phyloP scores from a whole-genome alignment of 2,888 invertebrate genomes.

The Drosophila gaucha region DNA sequence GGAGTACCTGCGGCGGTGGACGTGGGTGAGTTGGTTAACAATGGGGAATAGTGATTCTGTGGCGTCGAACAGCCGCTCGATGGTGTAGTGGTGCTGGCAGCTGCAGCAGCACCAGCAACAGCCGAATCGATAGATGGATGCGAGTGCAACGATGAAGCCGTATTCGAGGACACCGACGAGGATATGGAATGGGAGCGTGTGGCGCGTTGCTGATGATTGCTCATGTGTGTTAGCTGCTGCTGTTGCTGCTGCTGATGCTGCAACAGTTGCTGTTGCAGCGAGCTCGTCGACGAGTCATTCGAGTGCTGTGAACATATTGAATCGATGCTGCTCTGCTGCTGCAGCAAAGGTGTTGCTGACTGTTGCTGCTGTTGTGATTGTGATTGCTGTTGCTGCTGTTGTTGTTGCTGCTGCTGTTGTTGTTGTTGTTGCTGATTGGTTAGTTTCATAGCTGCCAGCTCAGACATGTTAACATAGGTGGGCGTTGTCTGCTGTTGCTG shows the following conservation, averaged over 20 bases:
- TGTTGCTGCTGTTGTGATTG: slow-evolving; percentile 21
- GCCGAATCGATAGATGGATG: slow-evolving; percentile 83
- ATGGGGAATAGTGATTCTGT: slow-evolving; percentile 84
- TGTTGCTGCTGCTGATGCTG: slow-evolving; percentile 49
- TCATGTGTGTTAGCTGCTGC: slow-evolving; percentile 43
- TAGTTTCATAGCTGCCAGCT: slow-evolving; percentile 91
- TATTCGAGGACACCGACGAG: slow-evolving; percentile 79
- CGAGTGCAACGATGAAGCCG: slow-evolving; percentile 82
- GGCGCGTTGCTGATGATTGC: slow-evolving; percentile 55
- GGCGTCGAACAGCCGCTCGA: slow-evolving; percentile 84
- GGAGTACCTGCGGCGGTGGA: slow-evolving; percentile 82
- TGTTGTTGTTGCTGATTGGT: slow-evolving; percentile 85
- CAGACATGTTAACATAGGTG: slow-evolving; percentile 96
- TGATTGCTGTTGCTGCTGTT: slow-evolving; percentile 44
- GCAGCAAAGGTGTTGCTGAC: slow-evolving; percentile 79
- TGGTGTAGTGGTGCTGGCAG: slow-evolving; percentile 73
- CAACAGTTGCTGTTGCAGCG: slow-evolving; percentile 66
- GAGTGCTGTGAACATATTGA: slow-evolving; percentile 83
- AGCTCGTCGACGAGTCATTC: slow-evolving; percentile 78
- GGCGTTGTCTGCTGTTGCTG: slow-evolving; percentile 86
- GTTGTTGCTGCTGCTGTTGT: slow-evolving; percentile 61
- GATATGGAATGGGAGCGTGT: slow-evolving; percentile 81
- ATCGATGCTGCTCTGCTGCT: slow-evolving; percentile 86
- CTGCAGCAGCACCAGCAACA: slow-evolving; percentile 67
- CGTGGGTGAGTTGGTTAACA: slow-evolving; percentile 84